Conservation (phyloP, 2,797 vertebrate genomes). For the Natrix natrix region DNA sequence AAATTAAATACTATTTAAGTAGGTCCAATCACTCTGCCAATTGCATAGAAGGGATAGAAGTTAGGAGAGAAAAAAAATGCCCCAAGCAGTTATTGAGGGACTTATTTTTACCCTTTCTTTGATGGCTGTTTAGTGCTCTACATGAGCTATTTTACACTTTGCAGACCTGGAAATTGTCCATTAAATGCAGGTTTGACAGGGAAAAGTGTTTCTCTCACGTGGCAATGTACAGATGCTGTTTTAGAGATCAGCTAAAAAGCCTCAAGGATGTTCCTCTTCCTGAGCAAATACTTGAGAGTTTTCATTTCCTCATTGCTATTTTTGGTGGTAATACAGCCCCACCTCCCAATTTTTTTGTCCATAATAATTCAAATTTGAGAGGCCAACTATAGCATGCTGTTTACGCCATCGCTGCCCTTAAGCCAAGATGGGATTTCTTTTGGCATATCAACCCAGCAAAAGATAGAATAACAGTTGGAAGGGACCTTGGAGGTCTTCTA, state of each 20-base stretch:
- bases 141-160: background rate
- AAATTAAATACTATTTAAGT: background rate
- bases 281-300: background rate
- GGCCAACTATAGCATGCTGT: background rate
- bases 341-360: background rate
- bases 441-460: background rate
- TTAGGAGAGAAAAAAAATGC: background rate
- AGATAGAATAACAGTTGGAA: too few relatives aligned
- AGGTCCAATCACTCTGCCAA: background rate
- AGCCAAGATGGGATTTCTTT: background rate
- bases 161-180: background rate
- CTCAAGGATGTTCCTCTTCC: background rate
- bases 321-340: background rate
- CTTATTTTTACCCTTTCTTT: background rate
- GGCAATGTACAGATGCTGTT: background rate
- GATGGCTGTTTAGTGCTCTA: background rate
- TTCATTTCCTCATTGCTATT: background rate
- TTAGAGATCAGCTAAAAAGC: background rate
- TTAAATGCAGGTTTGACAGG: background rate
- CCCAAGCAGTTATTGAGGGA: background rate
- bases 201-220: background rate
- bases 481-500: too few relatives aligned
- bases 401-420: background rate
- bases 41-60: background rate
- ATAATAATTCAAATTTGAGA: background rate